Conservation (phyloP, 2,888 invertebrate species). For the Sphinx pinastri region DNA sequence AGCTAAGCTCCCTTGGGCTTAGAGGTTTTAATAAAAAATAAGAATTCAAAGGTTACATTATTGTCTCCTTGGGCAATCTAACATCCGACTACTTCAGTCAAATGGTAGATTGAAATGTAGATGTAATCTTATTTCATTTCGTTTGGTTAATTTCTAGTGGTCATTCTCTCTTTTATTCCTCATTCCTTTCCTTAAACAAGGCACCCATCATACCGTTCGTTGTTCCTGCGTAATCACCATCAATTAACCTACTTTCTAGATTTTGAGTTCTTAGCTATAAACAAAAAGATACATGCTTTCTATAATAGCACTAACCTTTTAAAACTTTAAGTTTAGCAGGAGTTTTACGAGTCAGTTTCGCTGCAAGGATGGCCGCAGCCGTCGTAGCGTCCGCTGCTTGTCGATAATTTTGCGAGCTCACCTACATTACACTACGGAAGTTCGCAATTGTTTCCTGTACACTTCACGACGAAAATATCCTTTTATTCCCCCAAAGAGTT, state of each 20-base stretch:
- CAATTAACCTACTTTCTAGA: neutral
- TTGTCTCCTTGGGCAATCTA: no score
- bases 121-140: no score
- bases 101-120: no score
- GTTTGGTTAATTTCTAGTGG: no score
- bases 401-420: constrained; percentile 41
- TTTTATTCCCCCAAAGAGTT: neutral
- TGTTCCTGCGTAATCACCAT: neutral
- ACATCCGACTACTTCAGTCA: no score
- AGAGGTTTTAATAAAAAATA: no score
- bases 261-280: neutral
- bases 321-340: neutral
- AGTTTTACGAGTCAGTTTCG: neutral
- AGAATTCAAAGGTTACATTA: no score
- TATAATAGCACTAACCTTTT: neutral
- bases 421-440: constrained; percentile 42
- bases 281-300: neutral
- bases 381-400: constrained; percentile 32
- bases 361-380: constrained; percentile 1
- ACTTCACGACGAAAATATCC: constrained; percentile 32
- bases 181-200: no score
- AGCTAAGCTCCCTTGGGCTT: no score
- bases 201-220: no score
- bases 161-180: no score
- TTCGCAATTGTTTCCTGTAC: constrained; percentile 42